Base-by-base conservation (phyloP, 2,113 vertebrate species). In the Irena cyanogastra region DNA sequence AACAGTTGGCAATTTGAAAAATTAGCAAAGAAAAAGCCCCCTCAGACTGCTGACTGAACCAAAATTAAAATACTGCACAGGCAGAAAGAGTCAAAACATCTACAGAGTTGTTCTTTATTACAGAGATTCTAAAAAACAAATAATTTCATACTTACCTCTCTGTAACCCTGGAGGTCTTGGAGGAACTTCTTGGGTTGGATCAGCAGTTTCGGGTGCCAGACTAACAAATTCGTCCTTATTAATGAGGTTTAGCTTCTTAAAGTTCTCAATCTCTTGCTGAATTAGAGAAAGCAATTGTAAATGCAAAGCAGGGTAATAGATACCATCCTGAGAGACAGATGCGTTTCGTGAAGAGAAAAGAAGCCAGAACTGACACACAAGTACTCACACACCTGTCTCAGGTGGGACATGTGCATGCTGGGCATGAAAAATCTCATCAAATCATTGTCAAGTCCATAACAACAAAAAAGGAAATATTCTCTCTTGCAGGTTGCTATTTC, bases 231-330 rank as follows among this genome's bases (percentile, higher is more conserved):
- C 98, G 33, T 99, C 98, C 97, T 99, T 98, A 97, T 97, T 98
- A 97, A 99, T 98, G 80, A 99, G 90, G 94, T 97, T 99, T 63
- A 99, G 95, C 97, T 99, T 99, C 97, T 98, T 99, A 89, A 99
- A 99, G 97, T 98, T 98, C 94, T 99, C 99, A 77, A 98, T 97
- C 91, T 99, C 99, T 97, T 99, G 98, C 98, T 98, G 96, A 96
- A 97, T 93, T 68, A 87, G 72, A 97, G 80, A 96, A 97, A 97
- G 72, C 85, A 97, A 91, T 90, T 77, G 96, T 94, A 95, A 97
- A 80, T 16, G 49, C 65, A 87, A 94, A 93, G 61, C 65, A 90
- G 16, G 21, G 63, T 13, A 95, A 59, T 6, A 19, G 30, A 5
- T 37, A 80, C 28, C 76, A 69, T 77, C 42, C 45, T 74, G 65